Conservation (phyloP, 2,888 invertebrate species). For the Hirtodrosophila trivittata region DNA sequence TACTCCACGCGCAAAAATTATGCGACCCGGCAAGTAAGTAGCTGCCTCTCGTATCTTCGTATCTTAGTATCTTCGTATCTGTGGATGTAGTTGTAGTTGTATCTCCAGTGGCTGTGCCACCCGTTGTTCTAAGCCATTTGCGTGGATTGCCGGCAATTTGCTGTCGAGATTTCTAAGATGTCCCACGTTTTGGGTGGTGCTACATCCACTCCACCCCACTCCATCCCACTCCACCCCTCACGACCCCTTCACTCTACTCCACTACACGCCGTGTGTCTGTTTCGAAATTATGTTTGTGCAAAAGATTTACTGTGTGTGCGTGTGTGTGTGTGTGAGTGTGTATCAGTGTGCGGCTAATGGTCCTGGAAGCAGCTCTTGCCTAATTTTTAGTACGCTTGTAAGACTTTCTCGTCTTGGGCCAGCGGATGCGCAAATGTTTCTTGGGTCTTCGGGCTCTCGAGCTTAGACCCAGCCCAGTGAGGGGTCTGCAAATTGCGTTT, state of each 20-base stretch:
- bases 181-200: slow-evolving; percentile 26
- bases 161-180: slow-evolving; percentile 76
- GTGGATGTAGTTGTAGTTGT: slow-evolving; percentile 8
- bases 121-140: slow-evolving; percentile 81
- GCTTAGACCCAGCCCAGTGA: slow-evolving; percentile 47
- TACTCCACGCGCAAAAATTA: slow-evolving; percentile 66
- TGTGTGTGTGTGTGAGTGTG: slow-evolving; percentile 4
- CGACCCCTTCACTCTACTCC: no score
- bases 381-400: slow-evolving; percentile 58
- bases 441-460: slow-evolving; percentile 27
- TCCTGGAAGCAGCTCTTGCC: slow-evolving; percentile 49
- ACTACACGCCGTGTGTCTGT: slow-evolving; percentile 61
- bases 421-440: slow-evolving; percentile 61
- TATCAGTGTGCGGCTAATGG: slow-evolving; percentile 34
- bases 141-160: slow-evolving; percentile 82
- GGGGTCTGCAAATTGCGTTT: slow-evolving; percentile 74
- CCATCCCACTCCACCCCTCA: background rate
- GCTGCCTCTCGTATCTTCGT: slow-evolving; percentile 32
- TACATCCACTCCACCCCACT: slow-evolving; percentile 10
- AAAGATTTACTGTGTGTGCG: slow-evolving; percentile 64
- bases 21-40: slow-evolving; percentile 55
- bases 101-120: slow-evolving; percentile 60
- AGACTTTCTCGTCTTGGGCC: slow-evolving; percentile 60
- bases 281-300: slow-evolving; percentile 78
- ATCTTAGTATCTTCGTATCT: slow-evolving; percentile 14